Conservation (phyloP, 2,888 invertebrate species). For the Eulithis prunata region DNA sequence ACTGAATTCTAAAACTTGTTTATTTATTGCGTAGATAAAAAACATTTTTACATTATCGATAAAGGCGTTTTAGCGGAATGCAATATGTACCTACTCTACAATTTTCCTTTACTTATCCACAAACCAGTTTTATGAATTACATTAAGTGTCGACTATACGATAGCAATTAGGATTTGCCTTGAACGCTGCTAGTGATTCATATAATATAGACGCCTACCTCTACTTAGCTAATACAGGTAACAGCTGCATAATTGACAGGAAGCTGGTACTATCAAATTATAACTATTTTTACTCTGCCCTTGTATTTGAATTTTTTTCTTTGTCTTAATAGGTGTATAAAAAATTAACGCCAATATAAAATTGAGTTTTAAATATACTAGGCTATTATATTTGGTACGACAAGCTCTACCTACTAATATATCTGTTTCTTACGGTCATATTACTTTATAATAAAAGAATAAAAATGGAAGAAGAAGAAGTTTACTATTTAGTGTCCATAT, state of each 20-base stretch:
- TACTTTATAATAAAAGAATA: too few relatives aligned
- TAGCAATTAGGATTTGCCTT: slow-evolving; percentile 74
- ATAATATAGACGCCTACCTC: neutral
- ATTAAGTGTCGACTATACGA: slow-evolving; percentile 56
- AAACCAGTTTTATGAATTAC: slow-evolving; percentile 66
- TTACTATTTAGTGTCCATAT: neutral
- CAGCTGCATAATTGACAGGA: neutral
- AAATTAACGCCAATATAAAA: too few relatives aligned
- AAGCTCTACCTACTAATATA: too few relatives aligned
- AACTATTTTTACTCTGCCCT: slow-evolving; percentile 3
- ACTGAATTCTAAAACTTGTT: neutral
- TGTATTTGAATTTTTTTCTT: neutral
- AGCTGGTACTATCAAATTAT: slow-evolving; percentile 1
- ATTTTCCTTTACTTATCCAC: slow-evolving; percentile 43
- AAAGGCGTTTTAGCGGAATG: slow-evolving; percentile 14
- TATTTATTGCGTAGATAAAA: too few relatives aligned
- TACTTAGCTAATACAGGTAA: neutral
- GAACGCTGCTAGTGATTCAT: slow-evolving; percentile 44
- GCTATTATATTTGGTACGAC: too few relatives aligned
- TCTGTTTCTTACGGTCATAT: too few relatives aligned
- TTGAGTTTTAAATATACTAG: too few relatives aligned
- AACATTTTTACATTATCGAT: neutral
- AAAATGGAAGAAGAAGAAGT: too few relatives aligned
- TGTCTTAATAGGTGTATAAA: too few relatives aligned
- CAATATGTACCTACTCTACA: slow-evolving; percentile 25